A percentile compares a stretch with the other conserved stretches of the same genome.
Evolutionary conservation across 2,113 vertebrate genomes (phyloP).

Genomic region (Polypterus senegalus): DNA sequence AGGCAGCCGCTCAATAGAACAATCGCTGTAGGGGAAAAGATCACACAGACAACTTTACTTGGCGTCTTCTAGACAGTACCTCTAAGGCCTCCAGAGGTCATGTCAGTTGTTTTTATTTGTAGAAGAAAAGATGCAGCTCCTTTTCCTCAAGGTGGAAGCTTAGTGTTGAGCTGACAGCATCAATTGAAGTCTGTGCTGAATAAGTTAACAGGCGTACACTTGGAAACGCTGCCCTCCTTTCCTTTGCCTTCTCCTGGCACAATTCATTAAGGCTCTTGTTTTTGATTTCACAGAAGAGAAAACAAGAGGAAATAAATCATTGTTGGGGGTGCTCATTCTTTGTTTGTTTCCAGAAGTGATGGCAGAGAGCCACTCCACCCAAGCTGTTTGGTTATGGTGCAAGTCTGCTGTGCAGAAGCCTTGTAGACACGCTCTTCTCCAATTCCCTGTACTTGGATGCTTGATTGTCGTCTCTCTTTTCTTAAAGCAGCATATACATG

Average conservation of each 20-base stretch:
- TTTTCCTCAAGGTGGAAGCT: constrained; percentile 2
- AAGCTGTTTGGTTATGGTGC: no score
- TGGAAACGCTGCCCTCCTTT: neutral
- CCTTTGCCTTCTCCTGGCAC: neutral
- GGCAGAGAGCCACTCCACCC: no score
- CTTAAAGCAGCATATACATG: no score
- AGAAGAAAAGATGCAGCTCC: neutral
- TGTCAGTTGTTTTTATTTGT: neutral
- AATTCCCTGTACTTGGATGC: no score
- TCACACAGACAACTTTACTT: constrained; percentile 4
- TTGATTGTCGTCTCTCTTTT: no score
- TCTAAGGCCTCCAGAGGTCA: neutral
- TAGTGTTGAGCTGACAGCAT: neutral
- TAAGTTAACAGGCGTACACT: neutral
- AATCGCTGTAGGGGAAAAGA: neutral
- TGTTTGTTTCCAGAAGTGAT: no score
- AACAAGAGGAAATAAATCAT: no score
- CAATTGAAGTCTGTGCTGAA: neutral
- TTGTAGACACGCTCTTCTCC: no score
- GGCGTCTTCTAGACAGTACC: neutral
- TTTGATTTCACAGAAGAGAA: neutral
- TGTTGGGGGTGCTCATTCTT: no score
- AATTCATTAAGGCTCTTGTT: neutral
- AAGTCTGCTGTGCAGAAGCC: no score
- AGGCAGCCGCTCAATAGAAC: neutral